phyloP scores from a whole-genome alignment of 2,113 vertebrate species.

The Nesogale talazaci region DNA sequence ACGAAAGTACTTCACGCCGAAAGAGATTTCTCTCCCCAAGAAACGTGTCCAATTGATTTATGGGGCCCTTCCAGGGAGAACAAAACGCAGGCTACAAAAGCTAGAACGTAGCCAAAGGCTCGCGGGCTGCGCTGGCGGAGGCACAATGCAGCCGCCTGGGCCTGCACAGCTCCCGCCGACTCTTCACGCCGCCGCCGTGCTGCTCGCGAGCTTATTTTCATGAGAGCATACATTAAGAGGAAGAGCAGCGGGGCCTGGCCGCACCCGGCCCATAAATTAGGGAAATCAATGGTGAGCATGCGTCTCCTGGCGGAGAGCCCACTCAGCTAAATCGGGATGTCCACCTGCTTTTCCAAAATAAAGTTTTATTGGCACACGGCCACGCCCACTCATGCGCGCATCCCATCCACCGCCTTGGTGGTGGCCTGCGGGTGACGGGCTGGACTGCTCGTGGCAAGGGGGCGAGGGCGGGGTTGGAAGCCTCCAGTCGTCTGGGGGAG shows the following conservation, averaged over 20 bases:
- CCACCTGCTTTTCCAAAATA: background rate
- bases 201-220: background rate
- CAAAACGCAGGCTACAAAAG: constrained; percentile 78
- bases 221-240: background rate
- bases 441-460: too few relatives aligned
- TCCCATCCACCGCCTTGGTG: fast-evolving
- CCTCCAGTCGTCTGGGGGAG: too few relatives aligned
- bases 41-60: constrained; percentile 85
- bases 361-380: fast-evolving
- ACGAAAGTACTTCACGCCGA: constrained; percentile 60
- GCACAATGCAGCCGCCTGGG: background rate
- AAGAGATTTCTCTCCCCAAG: constrained; percentile 75
- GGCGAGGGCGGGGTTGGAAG: too few relatives aligned
- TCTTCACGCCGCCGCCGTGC: background rate
- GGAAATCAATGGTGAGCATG: background rate
- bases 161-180: constrained; percentile 56
- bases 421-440: too few relatives aligned
- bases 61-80: constrained; percentile 78
- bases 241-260: background rate
- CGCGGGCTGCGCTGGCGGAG: constrained; percentile 32
- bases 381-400: fast-evolving
- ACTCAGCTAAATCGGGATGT: background rate
- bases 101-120: constrained; percentile 62
- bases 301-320: background rate
- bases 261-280: background rate